These are phyloP conservation scores for Drosophila basisetae DNA, from an alignment of 2,888 invertebrate genomes.

Conservation along the genomic window DNA sequence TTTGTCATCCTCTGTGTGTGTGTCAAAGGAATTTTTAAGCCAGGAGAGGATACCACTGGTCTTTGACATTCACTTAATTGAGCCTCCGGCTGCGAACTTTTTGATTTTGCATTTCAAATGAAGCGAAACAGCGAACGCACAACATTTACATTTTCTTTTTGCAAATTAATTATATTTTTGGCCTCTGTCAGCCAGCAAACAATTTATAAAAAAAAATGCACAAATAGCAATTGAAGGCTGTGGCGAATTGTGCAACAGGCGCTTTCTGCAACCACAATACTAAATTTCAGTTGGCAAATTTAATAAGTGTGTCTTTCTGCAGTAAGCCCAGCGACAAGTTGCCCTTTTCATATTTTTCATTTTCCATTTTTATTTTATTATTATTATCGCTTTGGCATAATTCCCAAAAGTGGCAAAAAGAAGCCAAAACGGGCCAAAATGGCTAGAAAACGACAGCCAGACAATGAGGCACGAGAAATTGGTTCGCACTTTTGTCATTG, in stretches of 20 bases:
- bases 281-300: slow-evolving; percentile 42
- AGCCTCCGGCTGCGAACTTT: slow-evolving; percentile 43
- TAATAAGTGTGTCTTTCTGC: slow-evolving; percentile 11
- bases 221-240: slow-evolving; percentile 10
- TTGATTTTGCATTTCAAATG: slow-evolving; percentile 79
- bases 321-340: slow-evolving; percentile 8
- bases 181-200: neutral
- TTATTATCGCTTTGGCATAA: slow-evolving; percentile 78
- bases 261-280: slow-evolving; percentile 19
- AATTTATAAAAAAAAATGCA: neutral
- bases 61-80: slow-evolving; percentile 81
- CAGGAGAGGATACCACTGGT: slow-evolving; percentile 52
- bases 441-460: slow-evolving; percentile 32
- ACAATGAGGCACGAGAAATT: slow-evolving; percentile 32
- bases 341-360: slow-evolving; percentile 25
- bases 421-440: slow-evolving; percentile 3
- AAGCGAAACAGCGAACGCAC: slow-evolving; percentile 35
- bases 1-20: slow-evolving; percentile 39
- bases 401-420: slow-evolving; percentile 51
- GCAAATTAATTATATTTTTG: slow-evolving; percentile 56
- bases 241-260: slow-evolving; percentile 51
- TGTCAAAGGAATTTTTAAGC: slow-evolving; percentile 76
- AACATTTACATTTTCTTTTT: slow-evolving; percentile 52
- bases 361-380: slow-evolving; percentile 63
- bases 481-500: slow-evolving; percentile 69